These are phyloP conservation scores for Sphyrna mokarran DNA, from an alignment of 2,113 vertebrate genomes.

Conservation along the genomic window DNA sequence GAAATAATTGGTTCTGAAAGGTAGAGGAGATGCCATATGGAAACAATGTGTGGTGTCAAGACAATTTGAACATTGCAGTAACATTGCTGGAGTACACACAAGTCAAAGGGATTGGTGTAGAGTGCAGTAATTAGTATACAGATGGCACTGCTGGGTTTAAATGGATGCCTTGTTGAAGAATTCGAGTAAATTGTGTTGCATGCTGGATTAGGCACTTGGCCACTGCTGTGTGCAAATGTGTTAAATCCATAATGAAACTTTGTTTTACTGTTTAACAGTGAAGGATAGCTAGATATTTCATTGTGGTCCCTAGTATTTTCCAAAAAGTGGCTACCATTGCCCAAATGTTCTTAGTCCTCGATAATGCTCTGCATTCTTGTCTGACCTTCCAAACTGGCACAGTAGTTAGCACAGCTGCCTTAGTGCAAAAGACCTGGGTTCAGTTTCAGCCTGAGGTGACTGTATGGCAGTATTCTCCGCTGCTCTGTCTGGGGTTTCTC, in stretches of 20 bases:
- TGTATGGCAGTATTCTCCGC: too few relatives aligned
- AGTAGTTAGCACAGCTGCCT: too few relatives aligned
- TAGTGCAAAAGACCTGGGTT: too few relatives aligned
- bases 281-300: background rate
- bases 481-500: too few relatives aligned
- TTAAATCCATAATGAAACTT: background rate
- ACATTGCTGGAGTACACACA: background rate
- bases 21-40: background rate
- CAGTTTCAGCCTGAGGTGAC: too few relatives aligned
- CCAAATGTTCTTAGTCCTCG: too few relatives aligned
- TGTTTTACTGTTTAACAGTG: background rate
- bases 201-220: background rate
- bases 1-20: slow-evolving; percentile 21
- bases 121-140: slow-evolving; percentile 5
- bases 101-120: background rate
- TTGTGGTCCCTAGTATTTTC: too few relatives aligned
- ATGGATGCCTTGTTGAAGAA: background rate
- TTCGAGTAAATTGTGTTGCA: background rate
- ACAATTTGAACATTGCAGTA: slow-evolving; percentile 19
- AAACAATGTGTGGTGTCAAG: background rate
- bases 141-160: background rate
- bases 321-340: too few relatives aligned
- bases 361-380: too few relatives aligned
- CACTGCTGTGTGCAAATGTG: background rate
- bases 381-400: too few relatives aligned